A percentile compares a stretch with the other conserved stretches of the same genome.
These are phyloP conservation scores for Alces alces DNA, from an alignment of 2,113 vertebrate species.

Conservation along the genomic window DNA sequence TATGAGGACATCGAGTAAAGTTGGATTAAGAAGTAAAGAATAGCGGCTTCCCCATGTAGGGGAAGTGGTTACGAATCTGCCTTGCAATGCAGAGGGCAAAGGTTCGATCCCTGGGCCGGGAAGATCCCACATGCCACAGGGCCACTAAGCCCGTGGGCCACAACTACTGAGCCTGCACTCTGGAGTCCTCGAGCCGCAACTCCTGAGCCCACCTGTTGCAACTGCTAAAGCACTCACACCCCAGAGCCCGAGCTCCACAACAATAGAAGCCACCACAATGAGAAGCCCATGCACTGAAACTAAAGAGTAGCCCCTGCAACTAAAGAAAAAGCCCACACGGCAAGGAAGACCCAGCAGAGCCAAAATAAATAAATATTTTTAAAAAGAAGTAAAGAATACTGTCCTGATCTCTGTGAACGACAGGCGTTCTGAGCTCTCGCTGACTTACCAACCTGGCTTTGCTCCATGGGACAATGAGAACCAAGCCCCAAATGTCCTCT, in stretches of 20 bases:
- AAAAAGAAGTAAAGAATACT: background rate
- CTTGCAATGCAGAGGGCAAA: background rate
- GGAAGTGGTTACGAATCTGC: background rate
- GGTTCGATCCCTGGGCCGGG: background rate
- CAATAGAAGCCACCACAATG: background rate
- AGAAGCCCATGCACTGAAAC: background rate
- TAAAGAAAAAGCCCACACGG: background rate
- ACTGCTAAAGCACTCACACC: background rate
- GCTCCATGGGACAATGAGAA: background rate
- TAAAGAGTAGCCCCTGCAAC: background rate
- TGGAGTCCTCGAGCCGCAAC: background rate
- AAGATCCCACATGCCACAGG: background rate
- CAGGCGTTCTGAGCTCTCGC: background rate
- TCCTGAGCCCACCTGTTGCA: background rate
- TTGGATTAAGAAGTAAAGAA: background rate
- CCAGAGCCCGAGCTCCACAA: background rate
- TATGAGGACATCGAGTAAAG: background rate
- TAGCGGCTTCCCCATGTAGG: background rate
- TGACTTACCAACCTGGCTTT: background rate
- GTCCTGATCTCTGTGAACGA: background rate
- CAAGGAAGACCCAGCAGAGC: background rate
- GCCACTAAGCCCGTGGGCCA: background rate
- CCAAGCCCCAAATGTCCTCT: conserved; percentile 27
- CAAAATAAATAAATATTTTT: background rate
- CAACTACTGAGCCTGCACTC: background rate